These are phyloP conservation scores for Arenaria interpres DNA, from an alignment of 2,113 vertebrate genomes.

Conservation along the genomic window DNA sequence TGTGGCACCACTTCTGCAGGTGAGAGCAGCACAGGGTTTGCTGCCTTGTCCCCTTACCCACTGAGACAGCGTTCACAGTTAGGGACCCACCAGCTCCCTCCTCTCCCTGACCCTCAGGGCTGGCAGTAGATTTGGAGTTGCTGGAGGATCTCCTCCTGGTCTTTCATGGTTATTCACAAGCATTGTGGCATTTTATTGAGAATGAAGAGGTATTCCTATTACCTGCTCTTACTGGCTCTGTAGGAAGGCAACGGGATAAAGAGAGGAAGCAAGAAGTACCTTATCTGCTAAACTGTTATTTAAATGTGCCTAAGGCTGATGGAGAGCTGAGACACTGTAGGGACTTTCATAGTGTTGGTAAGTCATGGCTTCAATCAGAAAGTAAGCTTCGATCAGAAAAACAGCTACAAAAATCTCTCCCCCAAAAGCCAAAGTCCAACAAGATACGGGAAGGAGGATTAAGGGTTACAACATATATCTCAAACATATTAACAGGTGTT, in stretches of 20 bases:
- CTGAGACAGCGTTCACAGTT: fast-evolving
- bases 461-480: background rate
- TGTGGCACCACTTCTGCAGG: background rate
- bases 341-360: background rate
- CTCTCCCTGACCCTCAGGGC: background rate
- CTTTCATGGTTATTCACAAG: background rate
- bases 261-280: background rate
- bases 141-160: background rate
- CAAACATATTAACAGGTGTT: constrained; percentile 35
- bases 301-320: background rate
- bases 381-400: background rate
- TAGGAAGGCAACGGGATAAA: background rate
- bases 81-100: background rate
- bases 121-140: background rate
- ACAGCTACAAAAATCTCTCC: background rate
- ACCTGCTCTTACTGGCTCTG: background rate
- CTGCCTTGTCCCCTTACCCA: background rate
- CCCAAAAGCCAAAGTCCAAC: background rate
- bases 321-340: background rate
- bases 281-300: background rate
- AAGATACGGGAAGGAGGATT: background rate
- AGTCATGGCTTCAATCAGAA: background rate
- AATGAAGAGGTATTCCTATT: background rate
- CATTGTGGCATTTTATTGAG: background rate
- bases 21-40: background rate